phyloP scores from a whole-genome alignment of 2,113 vertebrate genomes.

The Sisor rabdophorus region DNA sequence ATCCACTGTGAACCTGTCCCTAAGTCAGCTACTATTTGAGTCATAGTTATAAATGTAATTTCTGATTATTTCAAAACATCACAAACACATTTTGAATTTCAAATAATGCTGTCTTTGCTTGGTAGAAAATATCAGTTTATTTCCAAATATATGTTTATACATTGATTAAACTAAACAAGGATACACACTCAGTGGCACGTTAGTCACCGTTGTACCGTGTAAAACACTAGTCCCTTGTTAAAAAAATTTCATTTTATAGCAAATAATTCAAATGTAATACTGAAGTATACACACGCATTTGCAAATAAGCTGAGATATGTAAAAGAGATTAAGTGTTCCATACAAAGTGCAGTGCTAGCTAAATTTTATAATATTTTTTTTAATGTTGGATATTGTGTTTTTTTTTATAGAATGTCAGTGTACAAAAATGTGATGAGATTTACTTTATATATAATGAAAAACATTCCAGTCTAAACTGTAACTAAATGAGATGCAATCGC shows the following conservation, averaged over 20 bases:
- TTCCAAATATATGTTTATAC: constrained; percentile 3
- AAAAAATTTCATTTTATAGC: neutral
- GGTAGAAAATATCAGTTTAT: constrained; percentile 26
- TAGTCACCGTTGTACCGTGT: constrained; percentile 1
- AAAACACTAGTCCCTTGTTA: neutral
- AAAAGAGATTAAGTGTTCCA: neutral
- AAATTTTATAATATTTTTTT: neutral
- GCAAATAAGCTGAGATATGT: neutral
- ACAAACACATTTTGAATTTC: neutral
- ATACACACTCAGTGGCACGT: neutral
- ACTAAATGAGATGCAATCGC: neutral
- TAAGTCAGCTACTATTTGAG: neutral
- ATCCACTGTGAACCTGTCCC: neutral
- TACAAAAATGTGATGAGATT: constrained; percentile 9
- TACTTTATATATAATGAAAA: constrained; percentile 19
- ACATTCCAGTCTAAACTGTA: constrained; percentile 10
- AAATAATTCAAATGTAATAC: neutral
- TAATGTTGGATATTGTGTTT: neutral
- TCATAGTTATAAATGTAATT: neutral
- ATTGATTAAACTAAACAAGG: neutral
- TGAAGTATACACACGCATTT: constrained; percentile 1
- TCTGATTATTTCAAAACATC: neutral
- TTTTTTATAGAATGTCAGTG: constrained; percentile 21
- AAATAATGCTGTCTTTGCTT: neutral
- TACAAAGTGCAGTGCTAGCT: neutral